Evolutionary conservation across 64 coral and sea anemone genomes (phyloP).

Genomic region (Anthopleura sola): DNA sequence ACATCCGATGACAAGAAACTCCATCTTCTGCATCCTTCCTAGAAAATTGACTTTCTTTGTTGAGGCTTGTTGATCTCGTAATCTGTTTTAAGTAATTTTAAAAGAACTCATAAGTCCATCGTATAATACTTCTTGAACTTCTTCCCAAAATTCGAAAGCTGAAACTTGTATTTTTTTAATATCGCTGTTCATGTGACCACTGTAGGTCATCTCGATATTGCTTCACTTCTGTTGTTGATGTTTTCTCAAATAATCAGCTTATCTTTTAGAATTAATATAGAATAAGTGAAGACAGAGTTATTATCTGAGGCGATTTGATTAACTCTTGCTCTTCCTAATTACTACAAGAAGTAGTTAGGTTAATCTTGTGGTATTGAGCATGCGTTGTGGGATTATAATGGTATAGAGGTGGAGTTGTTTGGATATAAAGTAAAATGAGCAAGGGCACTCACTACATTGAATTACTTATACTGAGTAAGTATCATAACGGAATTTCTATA

Average conservation of each 20-base stretch:
- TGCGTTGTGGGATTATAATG: not conserved
- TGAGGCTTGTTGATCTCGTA: not conserved
- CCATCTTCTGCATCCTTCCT: not conserved
- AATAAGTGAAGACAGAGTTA: not conserved
- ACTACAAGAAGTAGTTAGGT: not conserved
- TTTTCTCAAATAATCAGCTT: not conserved
- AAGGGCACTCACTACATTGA: not conserved
- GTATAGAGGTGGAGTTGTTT: not conserved
- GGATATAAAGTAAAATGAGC: not conserved
- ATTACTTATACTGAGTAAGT: too few species aligned
- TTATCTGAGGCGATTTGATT: not conserved
- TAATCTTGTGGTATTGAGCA: too few species aligned
- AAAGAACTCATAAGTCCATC: not conserved
- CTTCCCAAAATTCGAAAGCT: not conserved
- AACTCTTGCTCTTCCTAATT: not conserved
- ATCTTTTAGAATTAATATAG: not conserved
- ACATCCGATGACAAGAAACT: not conserved
- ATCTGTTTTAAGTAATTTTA: not conserved
- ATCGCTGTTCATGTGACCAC: not conserved
- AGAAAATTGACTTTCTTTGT: conserved; percentile 2
- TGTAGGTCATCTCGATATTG: not conserved
- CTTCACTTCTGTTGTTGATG: not conserved
- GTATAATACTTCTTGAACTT: not conserved
- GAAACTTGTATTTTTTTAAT: not conserved
- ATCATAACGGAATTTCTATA: too few species aligned